Conservation (phyloP, 1,140 invertebrate species). For the Bombus superbus region DNA sequence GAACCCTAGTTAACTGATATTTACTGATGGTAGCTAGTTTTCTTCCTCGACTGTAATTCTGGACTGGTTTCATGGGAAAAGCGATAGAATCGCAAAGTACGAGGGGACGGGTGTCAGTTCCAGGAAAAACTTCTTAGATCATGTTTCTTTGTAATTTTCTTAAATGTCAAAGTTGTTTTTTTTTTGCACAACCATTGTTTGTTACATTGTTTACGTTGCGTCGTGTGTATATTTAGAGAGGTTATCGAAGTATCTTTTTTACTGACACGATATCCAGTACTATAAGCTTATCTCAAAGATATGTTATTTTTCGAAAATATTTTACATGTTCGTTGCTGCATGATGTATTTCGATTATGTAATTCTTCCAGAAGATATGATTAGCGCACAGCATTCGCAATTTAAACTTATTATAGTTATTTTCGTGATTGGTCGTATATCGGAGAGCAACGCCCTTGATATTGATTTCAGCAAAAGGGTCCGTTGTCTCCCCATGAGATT, state of each 20-base stretch:
- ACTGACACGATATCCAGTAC: rapidly evolving
- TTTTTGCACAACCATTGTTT: background rate
- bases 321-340: too few species aligned
- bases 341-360: background rate
- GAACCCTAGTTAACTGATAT: background rate
- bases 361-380: background rate
- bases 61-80: background rate
- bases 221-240: too few species aligned
- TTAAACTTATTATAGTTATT: background rate
- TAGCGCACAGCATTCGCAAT: background rate
- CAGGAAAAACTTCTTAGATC: background rate
- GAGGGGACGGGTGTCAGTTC: background rate
- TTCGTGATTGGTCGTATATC: background rate
- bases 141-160: too few species aligned
- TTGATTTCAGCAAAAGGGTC: conserved; percentile 22
- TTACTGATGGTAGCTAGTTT: background rate
- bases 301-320: background rate
- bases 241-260: background rate
- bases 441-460: conserved; percentile 38
- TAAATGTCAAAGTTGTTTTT: rapidly evolving
- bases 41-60: background rate
- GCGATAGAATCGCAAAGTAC: background rate
- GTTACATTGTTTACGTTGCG: background rate
- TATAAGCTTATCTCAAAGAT: too few species aligned
- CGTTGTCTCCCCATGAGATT: conserved; percentile 11